These are phyloP conservation scores for Thunnus albacares DNA, from an alignment of 2,797 vertebrate genomes.

Conservation along the genomic window DNA sequence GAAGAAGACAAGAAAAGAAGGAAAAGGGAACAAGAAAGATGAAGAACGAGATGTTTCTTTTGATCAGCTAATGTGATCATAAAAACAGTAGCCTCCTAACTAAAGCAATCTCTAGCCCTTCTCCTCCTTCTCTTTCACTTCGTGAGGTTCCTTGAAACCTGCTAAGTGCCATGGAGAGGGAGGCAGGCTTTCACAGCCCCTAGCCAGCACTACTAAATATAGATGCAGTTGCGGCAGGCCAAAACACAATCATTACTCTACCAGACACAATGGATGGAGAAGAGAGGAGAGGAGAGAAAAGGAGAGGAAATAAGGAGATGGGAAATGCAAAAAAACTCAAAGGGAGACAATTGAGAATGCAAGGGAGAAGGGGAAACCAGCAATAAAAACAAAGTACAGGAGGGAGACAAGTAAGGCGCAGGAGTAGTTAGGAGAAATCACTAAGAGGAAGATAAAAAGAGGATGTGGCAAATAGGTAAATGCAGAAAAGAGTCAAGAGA, in stretches of 20 bases:
- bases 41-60: conserved; percentile 24
- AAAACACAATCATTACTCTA: conserved; percentile 82
- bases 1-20: not conserved
- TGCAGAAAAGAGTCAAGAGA: conserved; percentile 38
- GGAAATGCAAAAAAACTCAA: not conserved
- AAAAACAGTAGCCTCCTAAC: conserved; percentile 34
- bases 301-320: conserved; percentile 25
- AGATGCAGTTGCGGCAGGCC: conserved; percentile 74
- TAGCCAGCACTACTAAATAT: conserved; percentile 79
- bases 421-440: conserved; percentile 18
- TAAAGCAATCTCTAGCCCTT: conserved; percentile 33
- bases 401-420: conserved; percentile 12
- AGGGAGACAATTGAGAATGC: not conserved
- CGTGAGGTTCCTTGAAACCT: conserved; percentile 72
- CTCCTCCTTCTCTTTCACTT: conserved; percentile 34
- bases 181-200: conserved; percentile 71
- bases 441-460: conserved; percentile 6
- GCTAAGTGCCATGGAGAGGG: conserved; percentile 64
- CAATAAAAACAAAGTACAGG: conserved; percentile 31
- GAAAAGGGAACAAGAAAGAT: not conserved
- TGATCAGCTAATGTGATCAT: conserved; percentile 55
- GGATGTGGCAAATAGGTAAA: conserved; percentile 40
- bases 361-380: conserved; percentile 23
- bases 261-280: conserved; percentile 68
- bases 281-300: conserved; percentile 30